Evolutionary conservation across 2,113 vertebrate species (phyloP), one percentile per base, ranked within the genome.

Genomic region (Melanocharis versteri): DNA sequence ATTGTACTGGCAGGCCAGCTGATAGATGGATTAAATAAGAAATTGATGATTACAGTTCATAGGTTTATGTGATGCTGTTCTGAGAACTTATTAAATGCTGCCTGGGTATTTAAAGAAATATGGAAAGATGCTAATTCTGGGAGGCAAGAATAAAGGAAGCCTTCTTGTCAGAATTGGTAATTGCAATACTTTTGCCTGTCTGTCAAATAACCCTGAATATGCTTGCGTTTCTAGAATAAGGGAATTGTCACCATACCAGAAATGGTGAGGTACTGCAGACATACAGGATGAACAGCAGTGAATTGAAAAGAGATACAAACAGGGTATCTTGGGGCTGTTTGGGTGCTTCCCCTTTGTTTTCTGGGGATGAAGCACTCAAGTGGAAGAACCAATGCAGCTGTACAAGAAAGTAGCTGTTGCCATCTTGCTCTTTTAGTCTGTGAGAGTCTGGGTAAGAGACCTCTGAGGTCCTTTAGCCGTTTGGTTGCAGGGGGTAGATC

Each of bases 121-220:
- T 2, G 33, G 80, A 42, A 78, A 83, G n/a, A 23, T 95, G 50
- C 68, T 83, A 53, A 47, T 92, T 95, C 64, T 81, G 35, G 30
- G 35, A 87, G 64, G 47, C 66, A 73, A 80, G 54, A 70, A 45
- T 45, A n/a, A 77, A 77, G 39, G 18, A 62, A 93, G 16, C 0
- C 5, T 72, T 64, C 54, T 42, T 91, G 81, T 91, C 69, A 75
- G 42, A 51, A 39, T 39, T 50, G 47, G 22, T 81, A 51, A 89
- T 66, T n/a, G 68, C 45, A 64, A 4, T 80, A 28, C 33, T 72
- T 31, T 26, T 18, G 15, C 39, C 24, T 66, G 75, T 82, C 75
- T 78, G 2, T 79, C 62, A 84, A 62, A 56, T 31, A n/a, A 13
- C 62, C 77, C 22, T 48, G 62, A 75, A 70, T 35, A 37, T 27